Evolutionary conservation across 2,888 invertebrate species (phyloP), one percentile per base, ranked within the genome.

Genomic region (Balanococcus diminutus): DNA sequence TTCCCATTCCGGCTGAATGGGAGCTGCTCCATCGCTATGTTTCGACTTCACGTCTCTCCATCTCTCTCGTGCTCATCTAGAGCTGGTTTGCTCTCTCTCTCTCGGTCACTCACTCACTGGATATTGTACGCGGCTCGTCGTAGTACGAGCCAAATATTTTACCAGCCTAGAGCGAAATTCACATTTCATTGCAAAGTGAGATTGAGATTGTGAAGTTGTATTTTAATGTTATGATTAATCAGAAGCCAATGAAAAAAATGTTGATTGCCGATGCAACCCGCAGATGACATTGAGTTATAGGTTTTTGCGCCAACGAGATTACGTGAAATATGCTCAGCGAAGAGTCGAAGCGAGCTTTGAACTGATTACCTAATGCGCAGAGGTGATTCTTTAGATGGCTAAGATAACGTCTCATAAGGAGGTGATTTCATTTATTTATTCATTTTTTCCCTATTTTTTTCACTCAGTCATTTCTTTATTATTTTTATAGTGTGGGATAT

Each of bases 101-200:
- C 84, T 87, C 87, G 83, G 86, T 87, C 86, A 22, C 86, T 67
- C 81, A 19, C 42, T 42, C 22, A 22, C 9, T 56, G 22, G 51
- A 51, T 56, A 22, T n/a, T n/a, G n/a, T n/a, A 1, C 22, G 56
- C 6, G n/a, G 3, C 2, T 51, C 36, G 82, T 46, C 61, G 67
- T 84, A 84, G 84, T 84, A 67, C 84, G 84, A 84, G 84, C 84
- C 84, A 67, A 84, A 67, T 61, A 67, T 84, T 67, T 84, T 84
- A 61, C 32, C 72, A 67, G 84, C 84, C 72, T 22, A 9, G 9
- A 61, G 84, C 84, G 61, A 84, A 84, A 84, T 84, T 84, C 84
- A 84, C 84, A 36, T 67, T 79, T 79, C 75, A 79, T 79, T 79
- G 36, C 75, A 8, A 79, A 79, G 75, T 79, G 75, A 79, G 75